Conservation (phyloP, 2,888 invertebrate genomes). For the Lysandra bellargus region DNA sequence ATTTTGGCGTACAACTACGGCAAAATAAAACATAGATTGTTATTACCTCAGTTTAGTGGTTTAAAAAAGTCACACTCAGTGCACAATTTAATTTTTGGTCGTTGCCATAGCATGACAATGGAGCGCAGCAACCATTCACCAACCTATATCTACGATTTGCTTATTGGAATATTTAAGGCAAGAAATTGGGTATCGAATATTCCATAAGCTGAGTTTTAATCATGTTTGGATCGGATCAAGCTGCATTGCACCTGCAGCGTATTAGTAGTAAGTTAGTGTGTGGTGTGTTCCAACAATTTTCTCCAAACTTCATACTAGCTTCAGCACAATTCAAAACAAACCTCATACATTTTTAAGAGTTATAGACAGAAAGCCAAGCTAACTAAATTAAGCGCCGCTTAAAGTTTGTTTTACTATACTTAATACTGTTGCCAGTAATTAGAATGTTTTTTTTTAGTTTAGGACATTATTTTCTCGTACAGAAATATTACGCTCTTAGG, state of each 20-base stretch:
- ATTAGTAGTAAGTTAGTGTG: conserved; percentile 29
- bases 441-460: too few relatives aligned
- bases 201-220: neutral
- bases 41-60: neutral
- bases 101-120: neutral
- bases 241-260: neutral
- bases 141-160: too few relatives aligned
- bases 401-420: too few relatives aligned
- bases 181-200: neutral
- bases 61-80: neutral
- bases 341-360: neutral
- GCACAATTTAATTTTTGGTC: neutral
- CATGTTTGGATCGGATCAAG: neutral
- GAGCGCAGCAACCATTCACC: too few relatives aligned
- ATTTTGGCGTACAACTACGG: too few relatives aligned
- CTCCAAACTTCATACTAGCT: conserved; percentile 46
- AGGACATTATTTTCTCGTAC: too few relatives aligned
- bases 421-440: too few relatives aligned
- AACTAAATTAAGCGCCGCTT: too few relatives aligned
- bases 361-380: neutral
- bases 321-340: neutral
- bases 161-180: neutral
- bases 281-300: conserved; percentile 47
- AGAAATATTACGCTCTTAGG: too few relatives aligned
- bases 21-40: too few relatives aligned